A percentile compares a stretch with the other conserved stretches of the same genome.
These are phyloP conservation scores for Callipepla squamata DNA, from an alignment of 2,113 vertebrate genomes.

Conservation along the genomic window DNA sequence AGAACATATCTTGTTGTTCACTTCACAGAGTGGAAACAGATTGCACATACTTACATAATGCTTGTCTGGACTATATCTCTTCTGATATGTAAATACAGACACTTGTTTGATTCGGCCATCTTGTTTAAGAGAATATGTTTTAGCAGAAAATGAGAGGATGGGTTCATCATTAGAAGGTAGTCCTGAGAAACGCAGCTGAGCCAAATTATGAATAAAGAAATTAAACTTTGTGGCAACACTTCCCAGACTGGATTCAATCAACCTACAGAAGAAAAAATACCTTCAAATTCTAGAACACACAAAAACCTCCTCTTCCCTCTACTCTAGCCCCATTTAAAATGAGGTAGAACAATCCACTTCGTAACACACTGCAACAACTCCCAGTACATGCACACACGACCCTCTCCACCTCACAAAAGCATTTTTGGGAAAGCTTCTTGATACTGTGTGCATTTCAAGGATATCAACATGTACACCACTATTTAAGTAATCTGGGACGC, in stretches of 20 bases:
- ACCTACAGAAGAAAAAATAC: constrained; percentile 71
- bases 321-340: background rate
- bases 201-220: constrained; percentile 98
- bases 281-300: background rate
- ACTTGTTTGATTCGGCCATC: constrained; percentile 91
- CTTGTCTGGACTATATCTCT: constrained; percentile 98
- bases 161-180: constrained; percentile 94
- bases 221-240: constrained; percentile 98
- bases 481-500: background rate
- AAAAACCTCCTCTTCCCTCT: background rate
- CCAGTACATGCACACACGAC: background rate
- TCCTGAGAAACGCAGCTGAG: constrained; percentile 95
- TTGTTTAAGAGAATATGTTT: constrained; percentile 93
- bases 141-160: constrained; percentile 94
- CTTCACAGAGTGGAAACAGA: background rate
- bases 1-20: background rate
- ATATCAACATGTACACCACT: background rate
- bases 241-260: constrained; percentile 97
- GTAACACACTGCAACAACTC: background rate
- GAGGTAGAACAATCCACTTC: background rate
- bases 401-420: background rate
- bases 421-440: background rate
- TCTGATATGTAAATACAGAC: constrained; percentile 96
- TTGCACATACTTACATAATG: constrained; percentile 88
- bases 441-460: background rate